These are phyloP conservation scores for Listronotus oregonensis DNA, from an alignment of 1,140 invertebrate species.

Conservation along the genomic window DNA sequence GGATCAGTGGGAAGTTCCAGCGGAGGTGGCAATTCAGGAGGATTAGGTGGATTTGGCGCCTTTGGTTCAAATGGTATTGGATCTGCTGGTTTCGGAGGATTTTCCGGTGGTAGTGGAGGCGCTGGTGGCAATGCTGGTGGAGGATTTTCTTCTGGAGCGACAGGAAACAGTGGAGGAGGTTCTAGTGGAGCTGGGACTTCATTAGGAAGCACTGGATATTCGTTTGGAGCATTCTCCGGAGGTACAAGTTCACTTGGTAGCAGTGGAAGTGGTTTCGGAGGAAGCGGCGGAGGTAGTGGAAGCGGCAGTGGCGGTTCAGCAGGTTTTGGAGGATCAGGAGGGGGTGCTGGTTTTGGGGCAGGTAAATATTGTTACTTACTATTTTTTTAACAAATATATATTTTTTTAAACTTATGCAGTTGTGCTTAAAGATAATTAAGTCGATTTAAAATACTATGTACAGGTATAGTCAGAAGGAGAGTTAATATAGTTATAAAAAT, in stretches of 20 bases:
- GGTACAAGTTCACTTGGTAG: not conserved
- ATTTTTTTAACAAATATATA: not conserved
- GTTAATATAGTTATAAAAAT: too few species aligned
- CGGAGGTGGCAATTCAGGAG: not conserved
- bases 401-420: not conserved
- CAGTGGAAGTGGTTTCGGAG: too few species aligned
- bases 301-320: too few species aligned
- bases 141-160: not conserved
- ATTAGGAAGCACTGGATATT: constrained; percentile 2
- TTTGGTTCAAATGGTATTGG: not conserved
- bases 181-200: not conserved
- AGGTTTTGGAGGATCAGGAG: not conserved
- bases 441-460: too few species aligned
- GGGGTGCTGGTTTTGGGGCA: not conserved
- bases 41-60: not conserved
- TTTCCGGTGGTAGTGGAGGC: not conserved
- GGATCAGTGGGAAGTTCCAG: not conserved
- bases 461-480: too few species aligned
- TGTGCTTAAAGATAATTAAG: too few species aligned
- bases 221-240: constrained; percentile 1
- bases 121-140: not conserved
- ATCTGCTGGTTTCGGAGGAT: not conserved
- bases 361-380: not conserved
- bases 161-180: not conserved
- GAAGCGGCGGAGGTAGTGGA: too few species aligned